Conservation (phyloP, 2,888 invertebrate species). For the Opisthograptis luteolata region DNA sequence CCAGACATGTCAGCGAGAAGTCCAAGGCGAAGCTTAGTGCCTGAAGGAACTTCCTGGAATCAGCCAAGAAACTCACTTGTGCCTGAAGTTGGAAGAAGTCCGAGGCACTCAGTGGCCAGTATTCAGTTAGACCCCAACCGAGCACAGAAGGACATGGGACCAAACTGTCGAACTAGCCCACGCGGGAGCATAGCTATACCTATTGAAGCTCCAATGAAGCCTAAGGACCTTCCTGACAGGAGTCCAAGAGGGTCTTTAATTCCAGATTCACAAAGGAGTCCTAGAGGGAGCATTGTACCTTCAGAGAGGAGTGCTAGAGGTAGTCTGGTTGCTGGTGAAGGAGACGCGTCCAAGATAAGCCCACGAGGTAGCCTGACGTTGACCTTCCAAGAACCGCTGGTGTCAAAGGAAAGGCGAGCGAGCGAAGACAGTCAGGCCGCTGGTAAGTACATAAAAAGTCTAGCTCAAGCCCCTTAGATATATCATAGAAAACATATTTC, state of each 20-base stretch:
- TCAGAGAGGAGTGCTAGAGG: slow-evolving; percentile 78
- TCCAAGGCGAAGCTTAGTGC: slow-evolving; percentile 85
- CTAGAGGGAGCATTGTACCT: slow-evolving; percentile 85
- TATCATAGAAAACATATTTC: slow-evolving; percentile 3
- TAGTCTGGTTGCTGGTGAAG: slow-evolving; percentile 67
- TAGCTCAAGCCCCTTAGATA: neutral
- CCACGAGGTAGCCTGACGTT: slow-evolving; percentile 85
- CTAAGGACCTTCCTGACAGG: slow-evolving; percentile 68
- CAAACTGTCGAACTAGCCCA: slow-evolving; percentile 83
- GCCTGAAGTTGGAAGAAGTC: slow-evolving; percentile 84
- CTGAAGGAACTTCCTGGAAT: slow-evolving; percentile 82
- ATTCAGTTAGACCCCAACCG: slow-evolving; percentile 75
- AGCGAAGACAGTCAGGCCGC: slow-evolving; percentile 84
- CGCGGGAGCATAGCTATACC: slow-evolving; percentile 79
- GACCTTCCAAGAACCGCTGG: slow-evolving; percentile 85
- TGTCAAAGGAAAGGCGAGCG: slow-evolving; percentile 81
- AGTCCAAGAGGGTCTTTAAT: slow-evolving; percentile 86
- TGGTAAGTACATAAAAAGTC: slow-evolving; percentile 56
- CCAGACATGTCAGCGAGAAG: slow-evolving; percentile 79
- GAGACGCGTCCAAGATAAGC: slow-evolving; percentile 72
- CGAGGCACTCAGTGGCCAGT: slow-evolving; percentile 83
- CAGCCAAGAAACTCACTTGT: slow-evolving; percentile 85
- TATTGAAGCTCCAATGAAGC: slow-evolving; percentile 71
- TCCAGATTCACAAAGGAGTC: slow-evolving; percentile 83
- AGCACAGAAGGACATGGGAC: slow-evolving; percentile 76